Base-by-base conservation (phyloP, 1,140 invertebrate genomes). In the Drosophila sechellia region DNA sequence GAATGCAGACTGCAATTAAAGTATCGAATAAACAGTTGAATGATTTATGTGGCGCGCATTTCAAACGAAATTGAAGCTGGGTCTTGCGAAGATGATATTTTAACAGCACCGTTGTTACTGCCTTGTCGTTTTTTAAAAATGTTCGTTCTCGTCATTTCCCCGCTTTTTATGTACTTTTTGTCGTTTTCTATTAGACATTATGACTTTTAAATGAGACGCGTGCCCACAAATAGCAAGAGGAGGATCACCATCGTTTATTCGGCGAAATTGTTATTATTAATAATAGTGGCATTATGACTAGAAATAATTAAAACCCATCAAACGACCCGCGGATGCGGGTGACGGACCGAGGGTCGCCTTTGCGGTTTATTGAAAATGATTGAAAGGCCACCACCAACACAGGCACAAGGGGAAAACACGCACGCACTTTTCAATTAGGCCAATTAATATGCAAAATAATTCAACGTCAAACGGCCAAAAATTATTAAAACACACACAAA, bases 151-250 rank as follows among this genome's bases (percentile, higher is more conserved):
- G 22, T 15, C 37, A 12, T 39, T 39, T 13, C 12, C 37, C 37
- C 37, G 11, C 37, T 12, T 40, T 70, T 48, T 42, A 1, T 5
- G 42, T 34, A 50, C 11, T 68, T 34, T 57, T 45, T 58, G 22
- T 13, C 8, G n/a, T 31, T 48, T 71, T 75, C 81, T 84, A 84
- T 84, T 76, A 59, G 61, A 48, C 65, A 25, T 76, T 80, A 84
- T 84, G 80, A 85, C 72, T 85, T 84, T 84, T 84, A 84, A 84
- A 84, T 84, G 80, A 85, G 80, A 65, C 77, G 80, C 80, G 81
- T 84, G 80, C 71, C 76, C 40, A 31, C 42, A 66, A 43, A 65
- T n/a, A n/a, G 17, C 15, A 61, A 42, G 54, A 10, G 39, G 54
- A 13, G 39, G 27, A 40, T 37, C 34, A 50, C 5, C 10, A 22